A percentile compares a stretch with the other conserved stretches of the same genome.
Evolutionary conservation across 1,140 invertebrate species (phyloP).

Genomic region (Nasonia vitripennis): DNA sequence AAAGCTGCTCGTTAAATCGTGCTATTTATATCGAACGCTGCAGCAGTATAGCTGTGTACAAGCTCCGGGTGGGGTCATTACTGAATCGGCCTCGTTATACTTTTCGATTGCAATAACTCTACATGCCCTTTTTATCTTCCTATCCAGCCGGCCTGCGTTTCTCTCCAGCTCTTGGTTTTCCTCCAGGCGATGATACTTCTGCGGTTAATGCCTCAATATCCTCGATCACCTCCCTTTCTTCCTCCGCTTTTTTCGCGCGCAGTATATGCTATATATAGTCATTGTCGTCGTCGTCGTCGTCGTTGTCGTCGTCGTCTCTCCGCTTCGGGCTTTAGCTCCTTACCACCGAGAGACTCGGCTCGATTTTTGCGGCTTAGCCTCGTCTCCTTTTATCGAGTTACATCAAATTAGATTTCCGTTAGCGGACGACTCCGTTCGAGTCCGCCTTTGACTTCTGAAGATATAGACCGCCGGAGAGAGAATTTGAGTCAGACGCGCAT

Average conservation of each 20-base stretch:
- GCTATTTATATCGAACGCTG: background rate
- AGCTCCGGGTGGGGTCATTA: background rate
- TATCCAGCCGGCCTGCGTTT: background rate
- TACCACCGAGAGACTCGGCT: background rate
- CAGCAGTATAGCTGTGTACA: background rate
- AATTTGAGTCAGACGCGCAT: background rate
- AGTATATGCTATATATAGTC: background rate
- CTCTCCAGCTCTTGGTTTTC: background rate
- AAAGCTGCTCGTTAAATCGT: slow-evolving; percentile 16
- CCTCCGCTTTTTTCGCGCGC: background rate
- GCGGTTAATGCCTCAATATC: slow-evolving; percentile 37
- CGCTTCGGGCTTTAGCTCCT: slow-evolving; percentile 10
- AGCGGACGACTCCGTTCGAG: slow-evolving; percentile 41
- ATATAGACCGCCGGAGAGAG: background rate
- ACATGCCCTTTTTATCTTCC: background rate
- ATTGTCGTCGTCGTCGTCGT: background rate
- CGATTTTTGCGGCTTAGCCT: slow-evolving; percentile 47
- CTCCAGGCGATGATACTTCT: slow-evolving; percentile 7
- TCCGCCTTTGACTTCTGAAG: background rate
- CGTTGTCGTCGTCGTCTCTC: background rate
- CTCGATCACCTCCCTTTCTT: slow-evolving; percentile 26
- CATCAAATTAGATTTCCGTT: slow-evolving; percentile 48
- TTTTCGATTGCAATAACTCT: slow-evolving; percentile 20
- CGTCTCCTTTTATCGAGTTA: slow-evolving; percentile 49
- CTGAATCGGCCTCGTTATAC: slow-evolving; percentile 22